phyloP scores from a whole-genome alignment of 2,888 invertebrate species.

The Limnephilus auricula region DNA sequence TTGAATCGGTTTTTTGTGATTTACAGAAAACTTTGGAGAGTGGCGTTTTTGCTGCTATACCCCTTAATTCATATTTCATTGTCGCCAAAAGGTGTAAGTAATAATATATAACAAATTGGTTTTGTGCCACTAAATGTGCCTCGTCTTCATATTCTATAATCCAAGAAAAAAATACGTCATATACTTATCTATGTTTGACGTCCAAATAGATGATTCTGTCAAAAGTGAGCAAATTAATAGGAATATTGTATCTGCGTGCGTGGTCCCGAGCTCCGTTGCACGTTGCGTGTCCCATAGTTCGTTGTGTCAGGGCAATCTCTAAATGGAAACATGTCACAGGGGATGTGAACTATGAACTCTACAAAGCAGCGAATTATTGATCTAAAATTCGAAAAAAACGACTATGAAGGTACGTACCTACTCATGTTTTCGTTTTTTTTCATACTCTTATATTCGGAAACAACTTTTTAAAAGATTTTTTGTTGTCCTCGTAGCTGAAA shows the following conservation, averaged over 20 bases:
- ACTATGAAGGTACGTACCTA: not conserved
- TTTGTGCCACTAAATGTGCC: too few species aligned
- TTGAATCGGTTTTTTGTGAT: too few species aligned
- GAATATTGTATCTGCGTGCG: conserved; percentile 31
- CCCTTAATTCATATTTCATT: too few species aligned
- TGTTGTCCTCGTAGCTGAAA: too few species aligned
- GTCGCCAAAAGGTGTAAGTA: too few species aligned
- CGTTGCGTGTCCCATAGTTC: conserved; percentile 15
- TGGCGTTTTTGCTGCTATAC: too few species aligned
- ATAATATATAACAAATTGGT: too few species aligned
- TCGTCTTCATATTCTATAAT: not conserved
- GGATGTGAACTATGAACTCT: conserved; percentile 3
- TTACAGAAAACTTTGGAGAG: too few species aligned
- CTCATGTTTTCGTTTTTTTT: too few species aligned
- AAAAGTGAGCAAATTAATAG: conserved; percentile 38
- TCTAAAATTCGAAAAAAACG: not conserved
- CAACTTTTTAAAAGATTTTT: too few species aligned
- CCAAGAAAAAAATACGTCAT: not conserved
- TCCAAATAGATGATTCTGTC: conserved; percentile 38
- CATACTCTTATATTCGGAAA: too few species aligned
- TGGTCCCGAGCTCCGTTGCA: conserved; percentile 2
- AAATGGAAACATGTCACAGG: conserved; percentile 31
- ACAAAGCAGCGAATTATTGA: conserved; percentile 2
- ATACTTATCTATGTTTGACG: not conserved
- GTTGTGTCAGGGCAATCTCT: not conserved